Conservation (phyloP, 2,797 vertebrate genomes). For the Leuciscus waleckii region DNA sequence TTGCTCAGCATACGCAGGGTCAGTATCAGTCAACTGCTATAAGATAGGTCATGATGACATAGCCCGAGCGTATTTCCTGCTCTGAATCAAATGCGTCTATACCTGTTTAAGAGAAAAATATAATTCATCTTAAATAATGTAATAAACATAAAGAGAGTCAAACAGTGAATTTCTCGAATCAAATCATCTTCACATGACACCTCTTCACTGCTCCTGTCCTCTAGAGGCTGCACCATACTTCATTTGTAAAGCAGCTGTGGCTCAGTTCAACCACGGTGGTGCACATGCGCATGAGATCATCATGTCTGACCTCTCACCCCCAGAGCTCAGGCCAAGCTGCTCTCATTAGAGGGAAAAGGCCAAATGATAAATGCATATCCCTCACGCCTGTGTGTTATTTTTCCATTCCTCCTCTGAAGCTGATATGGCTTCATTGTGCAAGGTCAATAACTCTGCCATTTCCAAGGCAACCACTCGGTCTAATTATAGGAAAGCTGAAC, state of each 20-base stretch:
- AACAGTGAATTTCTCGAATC: background rate
- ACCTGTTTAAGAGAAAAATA: constrained; percentile 18
- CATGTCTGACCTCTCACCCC: constrained; percentile 1
- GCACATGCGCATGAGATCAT: constrained; percentile 17
- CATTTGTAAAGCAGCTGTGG: constrained; percentile 25
- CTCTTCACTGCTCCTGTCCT: background rate
- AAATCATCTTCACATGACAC: background rate
- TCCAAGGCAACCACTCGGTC: constrained; percentile 27
- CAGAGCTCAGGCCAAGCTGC: background rate
- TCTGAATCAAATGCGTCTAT: background rate
- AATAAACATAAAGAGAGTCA: background rate
- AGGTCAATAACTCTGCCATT: constrained; percentile 33
- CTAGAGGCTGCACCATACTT: background rate
- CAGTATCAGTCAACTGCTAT: constrained; percentile 65
- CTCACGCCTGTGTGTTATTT: constrained; percentile 6
- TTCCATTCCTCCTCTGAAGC: constrained; percentile 19
- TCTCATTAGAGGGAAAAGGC: constrained; percentile 11
- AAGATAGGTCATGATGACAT: constrained; percentile 38
- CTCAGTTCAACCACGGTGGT: constrained; percentile 31
- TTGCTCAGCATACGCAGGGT: constrained; percentile 70
- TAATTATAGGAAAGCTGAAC: constrained; percentile 45
- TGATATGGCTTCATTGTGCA: constrained; percentile 24
- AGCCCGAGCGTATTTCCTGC: background rate
- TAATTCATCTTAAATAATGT: background rate
- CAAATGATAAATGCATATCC: constrained; percentile 31